A percentile compares a stretch with the other conserved stretches of the same genome.
These are phyloP conservation scores for Heliconius aoede DNA, from an alignment of 2,888 invertebrate genomes.

Conservation along the genomic window DNA sequence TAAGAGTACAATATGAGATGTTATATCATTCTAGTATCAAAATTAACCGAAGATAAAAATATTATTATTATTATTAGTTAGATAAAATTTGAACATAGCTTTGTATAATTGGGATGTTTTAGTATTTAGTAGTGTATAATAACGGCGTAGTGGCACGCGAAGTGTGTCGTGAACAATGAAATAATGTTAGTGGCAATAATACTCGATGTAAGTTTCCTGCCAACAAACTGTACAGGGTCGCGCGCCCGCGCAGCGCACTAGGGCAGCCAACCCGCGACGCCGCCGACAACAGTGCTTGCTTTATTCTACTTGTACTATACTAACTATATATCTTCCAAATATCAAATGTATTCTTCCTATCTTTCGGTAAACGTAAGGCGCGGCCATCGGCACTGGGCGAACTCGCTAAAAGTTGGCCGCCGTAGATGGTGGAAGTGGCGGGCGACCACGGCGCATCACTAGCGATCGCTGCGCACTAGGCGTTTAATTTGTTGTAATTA, in stretches of 20 bases:
- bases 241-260: conserved; percentile 36
- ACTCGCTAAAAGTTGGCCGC: conserved; percentile 4
- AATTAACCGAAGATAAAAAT: conserved; percentile 82
- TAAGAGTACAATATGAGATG: conserved; percentile 85
- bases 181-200: conserved; percentile 81
- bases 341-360: conserved; percentile 3
- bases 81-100: conserved; percentile 83
- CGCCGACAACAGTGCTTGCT: too few relatives aligned
- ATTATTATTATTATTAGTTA: conserved; percentile 83
- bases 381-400: background rate
- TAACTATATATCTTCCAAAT: background rate
- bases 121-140: conserved; percentile 81
- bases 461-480: conserved; percentile 74
- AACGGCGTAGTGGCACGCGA: conserved; percentile 75
- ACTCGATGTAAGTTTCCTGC: conserved; percentile 77
- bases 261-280: conserved; percentile 22
- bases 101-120: conserved; percentile 84
- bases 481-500: conserved; percentile 82
- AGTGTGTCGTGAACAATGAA: conserved; percentile 73
- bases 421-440: conserved; percentile 17
- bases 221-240: conserved; percentile 60
- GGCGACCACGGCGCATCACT: conserved; percentile 53
- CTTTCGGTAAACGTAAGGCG: background rate
- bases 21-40: conserved; percentile 85
- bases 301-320: too few relatives aligned